Percentiles rank a stretch among this genome's conserved stretches.
These are phyloP conservation scores for Sceloporus undulatus DNA, from an alignment of 2,113 vertebrate genomes.

Conservation along the genomic window DNA sequence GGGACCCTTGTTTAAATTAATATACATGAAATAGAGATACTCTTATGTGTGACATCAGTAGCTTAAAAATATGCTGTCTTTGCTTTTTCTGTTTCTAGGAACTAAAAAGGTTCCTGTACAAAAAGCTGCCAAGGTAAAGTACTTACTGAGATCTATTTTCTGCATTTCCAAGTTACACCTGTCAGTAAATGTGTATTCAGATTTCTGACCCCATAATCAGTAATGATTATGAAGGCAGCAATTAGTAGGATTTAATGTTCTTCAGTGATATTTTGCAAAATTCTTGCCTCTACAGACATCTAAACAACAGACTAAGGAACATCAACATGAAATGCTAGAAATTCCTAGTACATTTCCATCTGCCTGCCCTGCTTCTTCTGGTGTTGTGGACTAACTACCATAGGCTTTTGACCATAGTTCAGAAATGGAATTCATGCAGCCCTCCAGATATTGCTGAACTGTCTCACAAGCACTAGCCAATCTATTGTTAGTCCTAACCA, in stretches of 20 bases:
- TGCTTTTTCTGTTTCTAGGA: slow-evolving; percentile 82
- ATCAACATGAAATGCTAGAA: not conserved
- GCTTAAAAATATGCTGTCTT: not conserved
- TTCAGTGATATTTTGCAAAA: not conserved
- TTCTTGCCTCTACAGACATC: not conserved
- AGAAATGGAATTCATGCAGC: too few relatives aligned
- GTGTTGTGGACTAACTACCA: not conserved
- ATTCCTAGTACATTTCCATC: too few relatives aligned
- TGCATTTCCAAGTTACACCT: not conserved
- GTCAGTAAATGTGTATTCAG: not conserved
- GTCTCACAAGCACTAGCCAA: too few relatives aligned
- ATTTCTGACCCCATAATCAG: not conserved
- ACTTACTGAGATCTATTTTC: not conserved
- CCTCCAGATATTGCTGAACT: too few relatives aligned
- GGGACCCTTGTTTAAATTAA: not conserved
- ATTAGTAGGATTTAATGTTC: not conserved
- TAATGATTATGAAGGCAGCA: not conserved
- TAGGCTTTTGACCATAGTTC: too few relatives aligned
- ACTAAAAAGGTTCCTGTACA: slow-evolving; percentile 93
- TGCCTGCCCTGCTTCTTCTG: not conserved
- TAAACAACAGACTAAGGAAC: not conserved
- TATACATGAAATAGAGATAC: not conserved
- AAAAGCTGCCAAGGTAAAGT: slow-evolving; percentile 92
- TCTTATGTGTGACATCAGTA: not conserved
- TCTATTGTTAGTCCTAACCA: too few relatives aligned